These are phyloP conservation scores for Eumaeus atala DNA, from an alignment of 1,140 invertebrate species.

Conservation along the genomic window DNA sequence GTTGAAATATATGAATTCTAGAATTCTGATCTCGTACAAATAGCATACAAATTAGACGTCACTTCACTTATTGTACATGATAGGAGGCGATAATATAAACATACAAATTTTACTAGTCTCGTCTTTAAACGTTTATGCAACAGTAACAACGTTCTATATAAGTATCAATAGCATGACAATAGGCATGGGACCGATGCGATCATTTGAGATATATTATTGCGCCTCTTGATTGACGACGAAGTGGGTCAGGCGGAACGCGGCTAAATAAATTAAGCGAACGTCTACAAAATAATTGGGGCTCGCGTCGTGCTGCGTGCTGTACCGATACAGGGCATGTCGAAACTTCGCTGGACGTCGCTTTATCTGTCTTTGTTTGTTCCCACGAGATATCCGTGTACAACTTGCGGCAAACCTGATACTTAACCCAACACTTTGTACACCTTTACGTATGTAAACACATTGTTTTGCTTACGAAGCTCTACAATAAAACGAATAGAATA, in stretches of 20 bases:
- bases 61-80: too few species aligned
- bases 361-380: constrained; percentile 31
- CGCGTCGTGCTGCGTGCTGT: too few species aligned
- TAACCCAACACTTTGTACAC: too few species aligned
- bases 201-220: constrained; percentile 51
- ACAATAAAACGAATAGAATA: neutral
- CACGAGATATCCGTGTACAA: constrained; percentile 23
- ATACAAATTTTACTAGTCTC: too few species aligned
- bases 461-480: constrained; percentile 5
- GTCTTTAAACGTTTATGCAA: too few species aligned
- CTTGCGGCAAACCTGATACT: constrained; percentile 2
- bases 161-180: too few species aligned
- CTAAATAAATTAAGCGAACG: constrained; percentile 54
- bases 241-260: constrained; percentile 56
- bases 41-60: too few species aligned
- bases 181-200: constrained; percentile 30
- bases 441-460: neutral
- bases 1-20: too few species aligned
- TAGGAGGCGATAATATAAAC: too few species aligned
- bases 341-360: constrained; percentile 22
- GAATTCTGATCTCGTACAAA: too few species aligned
- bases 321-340: constrained; percentile 17
- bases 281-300: too few species aligned
- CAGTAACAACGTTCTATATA: too few species aligned
- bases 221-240: constrained; percentile 54